Evolutionary conservation across 92 coral and sea anemone species (phyloP).

Genomic region (Scolanthus callimorphus): DNA sequence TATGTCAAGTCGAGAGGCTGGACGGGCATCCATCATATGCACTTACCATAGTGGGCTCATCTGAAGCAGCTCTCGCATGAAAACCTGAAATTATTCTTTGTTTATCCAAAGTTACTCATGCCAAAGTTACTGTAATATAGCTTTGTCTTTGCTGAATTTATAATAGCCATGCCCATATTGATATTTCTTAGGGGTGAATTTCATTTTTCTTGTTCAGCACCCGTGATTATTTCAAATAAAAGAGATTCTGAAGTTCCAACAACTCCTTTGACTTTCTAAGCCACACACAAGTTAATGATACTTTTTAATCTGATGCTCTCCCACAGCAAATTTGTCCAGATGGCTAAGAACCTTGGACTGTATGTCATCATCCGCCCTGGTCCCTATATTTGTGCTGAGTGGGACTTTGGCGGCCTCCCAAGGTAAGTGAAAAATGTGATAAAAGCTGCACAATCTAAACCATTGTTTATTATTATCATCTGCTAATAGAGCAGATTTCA

Average conservation of each 20-base stretch:
- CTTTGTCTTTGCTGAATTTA: too few species aligned
- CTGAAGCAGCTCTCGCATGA: too few species aligned
- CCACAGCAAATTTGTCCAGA: constrained; percentile 69
- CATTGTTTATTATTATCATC: neutral
- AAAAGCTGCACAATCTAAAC: neutral
- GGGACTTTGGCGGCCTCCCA: constrained; percentile 97
- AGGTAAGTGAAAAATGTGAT: constrained; percentile 46
- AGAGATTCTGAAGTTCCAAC: neutral
- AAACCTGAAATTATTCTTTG: too few species aligned
- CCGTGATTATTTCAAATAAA: neutral
- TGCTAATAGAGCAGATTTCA: too few species aligned
- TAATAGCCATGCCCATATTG: too few species aligned
- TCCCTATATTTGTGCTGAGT: constrained; percentile 93
- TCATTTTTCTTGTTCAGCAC: neutral
- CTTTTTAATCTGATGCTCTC: too few species aligned
- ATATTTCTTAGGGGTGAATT: too few species aligned
- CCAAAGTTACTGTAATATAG: too few species aligned
- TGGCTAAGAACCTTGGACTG: constrained; percentile 73
- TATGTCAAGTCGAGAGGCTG: too few species aligned
- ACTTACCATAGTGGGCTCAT: too few species aligned
- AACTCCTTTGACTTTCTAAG: neutral
- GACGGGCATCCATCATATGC: too few species aligned
- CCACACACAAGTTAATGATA: neutral
- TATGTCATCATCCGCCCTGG: constrained; percentile 94
- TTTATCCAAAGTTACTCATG: too few species aligned